A percentile compares a stretch with the other conserved stretches of the same genome.
These are phyloP conservation scores for Lontra canadensis DNA, from an alignment of 2,113 vertebrate genomes.

Conservation along the genomic window DNA sequence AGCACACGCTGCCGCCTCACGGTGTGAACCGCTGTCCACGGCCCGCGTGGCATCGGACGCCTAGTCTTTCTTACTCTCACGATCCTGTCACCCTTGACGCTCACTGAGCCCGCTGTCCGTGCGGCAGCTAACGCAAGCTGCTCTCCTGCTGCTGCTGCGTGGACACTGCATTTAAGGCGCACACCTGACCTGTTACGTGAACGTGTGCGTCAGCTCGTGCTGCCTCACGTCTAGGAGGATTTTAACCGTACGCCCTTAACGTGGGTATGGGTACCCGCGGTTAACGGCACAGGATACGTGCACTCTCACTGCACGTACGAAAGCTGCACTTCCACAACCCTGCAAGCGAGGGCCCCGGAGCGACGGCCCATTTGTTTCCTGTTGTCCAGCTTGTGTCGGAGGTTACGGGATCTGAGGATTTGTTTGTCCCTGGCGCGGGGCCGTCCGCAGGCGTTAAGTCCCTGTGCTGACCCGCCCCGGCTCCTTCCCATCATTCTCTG, in stretches of 20 bases:
- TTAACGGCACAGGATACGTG: rapidly evolving
- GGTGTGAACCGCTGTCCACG: neutral
- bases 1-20: too few species aligned
- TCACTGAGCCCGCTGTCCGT: neutral
- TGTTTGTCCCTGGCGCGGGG: neutral
- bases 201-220: rapidly evolving
- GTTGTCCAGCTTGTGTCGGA: neutral
- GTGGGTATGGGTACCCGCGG: rapidly evolving
- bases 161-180: rapidly evolving
- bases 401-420: neutral
- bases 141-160: too few species aligned
- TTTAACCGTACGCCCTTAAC: rapidly evolving
- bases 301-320: rapidly evolving
- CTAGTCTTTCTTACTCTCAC: neutral
- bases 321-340: neutral
- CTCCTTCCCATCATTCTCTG: neutral
- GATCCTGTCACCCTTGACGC: rapidly evolving
- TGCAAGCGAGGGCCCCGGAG: neutral
- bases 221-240: rapidly evolving
- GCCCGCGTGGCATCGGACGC: too few species aligned
- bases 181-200: rapidly evolving
- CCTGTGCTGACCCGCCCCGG: neutral
- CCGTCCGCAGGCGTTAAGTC: neutral
- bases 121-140: neutral
- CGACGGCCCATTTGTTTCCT: neutral